Evolutionary conservation across 2,888 invertebrate genomes (phyloP).

Genomic region (Molorchus minor): DNA sequence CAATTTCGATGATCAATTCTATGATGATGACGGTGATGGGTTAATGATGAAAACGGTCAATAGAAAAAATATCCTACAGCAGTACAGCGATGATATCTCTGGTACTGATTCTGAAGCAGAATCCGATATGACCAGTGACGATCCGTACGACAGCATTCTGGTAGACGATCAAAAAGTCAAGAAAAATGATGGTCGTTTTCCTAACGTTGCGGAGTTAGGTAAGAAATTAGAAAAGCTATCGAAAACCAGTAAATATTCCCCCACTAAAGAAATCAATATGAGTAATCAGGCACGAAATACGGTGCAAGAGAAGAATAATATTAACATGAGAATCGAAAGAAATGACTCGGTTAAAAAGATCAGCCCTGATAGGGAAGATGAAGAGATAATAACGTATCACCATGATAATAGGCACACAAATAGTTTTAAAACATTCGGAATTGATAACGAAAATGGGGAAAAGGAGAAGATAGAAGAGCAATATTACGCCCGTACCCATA

Average conservation of each 20-base stretch:
- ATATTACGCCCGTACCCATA: conserved; percentile 40
- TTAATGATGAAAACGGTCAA: conserved; percentile 77
- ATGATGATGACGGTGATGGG: conserved; percentile 73
- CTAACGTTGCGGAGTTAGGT: conserved; percentile 63
- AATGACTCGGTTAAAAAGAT: conserved; percentile 37
- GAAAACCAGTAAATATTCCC: conserved; percentile 60
- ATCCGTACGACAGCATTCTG: conserved; percentile 84
- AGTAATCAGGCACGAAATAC: conserved; percentile 44
- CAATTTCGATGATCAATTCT: conserved; percentile 70
- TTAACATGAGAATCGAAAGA: conserved; percentile 45
- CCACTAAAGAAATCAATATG: conserved; percentile 51
- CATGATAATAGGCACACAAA: conserved; percentile 49
- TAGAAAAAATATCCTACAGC: conserved; percentile 76
- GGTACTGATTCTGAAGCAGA: conserved; percentile 70
- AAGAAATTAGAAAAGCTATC: conserved; percentile 62
- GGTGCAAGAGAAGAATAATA: conserved; percentile 50
- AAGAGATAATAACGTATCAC: conserved; percentile 53
- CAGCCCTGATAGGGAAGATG: conserved; percentile 32
- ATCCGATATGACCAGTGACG: conserved; percentile 75
- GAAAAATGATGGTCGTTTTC: conserved; percentile 56
- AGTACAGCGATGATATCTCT: conserved; percentile 70
- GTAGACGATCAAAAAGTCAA: conserved; percentile 69
- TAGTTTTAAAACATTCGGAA: conserved; percentile 59
- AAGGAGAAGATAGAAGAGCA: conserved; percentile 52
- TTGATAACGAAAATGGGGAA: conserved; percentile 55